Conservation (phyloP, 2,113 vertebrate species). For the Vulpes lagopus region DNA sequence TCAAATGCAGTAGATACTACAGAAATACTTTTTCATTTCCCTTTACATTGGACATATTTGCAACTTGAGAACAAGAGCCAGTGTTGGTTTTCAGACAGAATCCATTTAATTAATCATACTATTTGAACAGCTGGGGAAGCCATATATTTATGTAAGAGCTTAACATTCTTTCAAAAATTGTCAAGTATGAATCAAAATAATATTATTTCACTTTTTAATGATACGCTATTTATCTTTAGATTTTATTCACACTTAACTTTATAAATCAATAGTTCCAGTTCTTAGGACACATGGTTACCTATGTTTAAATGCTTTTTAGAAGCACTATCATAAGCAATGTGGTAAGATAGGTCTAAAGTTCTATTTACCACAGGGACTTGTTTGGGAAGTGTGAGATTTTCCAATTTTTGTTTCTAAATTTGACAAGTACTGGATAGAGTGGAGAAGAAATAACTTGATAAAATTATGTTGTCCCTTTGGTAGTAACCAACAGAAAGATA, state of each 20-base stretch:
- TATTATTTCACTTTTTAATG: conserved; percentile 87
- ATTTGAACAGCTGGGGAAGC: conserved; percentile 98
- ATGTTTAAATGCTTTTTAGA: conserved; percentile 73
- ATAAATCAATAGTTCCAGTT: conserved; percentile 86
- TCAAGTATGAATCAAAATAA: conserved; percentile 91
- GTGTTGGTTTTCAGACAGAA: conserved; percentile 98
- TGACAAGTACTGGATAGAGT: conserved; percentile 30
- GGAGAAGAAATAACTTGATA: conserved; percentile 58
- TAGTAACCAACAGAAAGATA: conserved; percentile 33
- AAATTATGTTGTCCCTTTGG: neutral
- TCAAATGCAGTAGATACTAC: conserved; percentile 84
- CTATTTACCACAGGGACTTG: conserved; percentile 61
- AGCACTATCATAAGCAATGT: conserved; percentile 60
- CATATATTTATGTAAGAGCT: conserved; percentile 88
- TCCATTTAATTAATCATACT: conserved; percentile 99
- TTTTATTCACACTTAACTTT: conserved; percentile 89
- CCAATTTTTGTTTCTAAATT: conserved; percentile 73
- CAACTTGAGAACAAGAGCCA: conserved; percentile 88
- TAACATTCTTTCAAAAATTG: conserved; percentile 90
- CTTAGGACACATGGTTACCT: conserved; percentile 69
- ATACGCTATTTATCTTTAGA: conserved; percentile 86
- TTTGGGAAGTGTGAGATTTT: conserved; percentile 73
- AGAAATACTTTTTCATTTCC: conserved; percentile 75
- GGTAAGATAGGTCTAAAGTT: conserved; percentile 26
- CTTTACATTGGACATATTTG: conserved; percentile 83